Conservation (phyloP, 2,113 vertebrate genomes). For the Furnarius figulus region DNA sequence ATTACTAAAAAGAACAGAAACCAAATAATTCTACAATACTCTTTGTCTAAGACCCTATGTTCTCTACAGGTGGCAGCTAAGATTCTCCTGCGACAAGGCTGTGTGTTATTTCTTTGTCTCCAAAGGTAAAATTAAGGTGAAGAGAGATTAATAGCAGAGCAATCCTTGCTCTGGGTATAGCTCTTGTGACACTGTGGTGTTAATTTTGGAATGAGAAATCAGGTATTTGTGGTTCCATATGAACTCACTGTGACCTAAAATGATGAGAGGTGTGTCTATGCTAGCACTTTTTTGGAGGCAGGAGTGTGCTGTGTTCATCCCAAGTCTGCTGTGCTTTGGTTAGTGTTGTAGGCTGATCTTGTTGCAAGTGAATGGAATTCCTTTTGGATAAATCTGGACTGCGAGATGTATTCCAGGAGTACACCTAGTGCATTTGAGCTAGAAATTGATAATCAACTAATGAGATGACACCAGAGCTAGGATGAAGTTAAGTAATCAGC, state of each 20-base stretch:
- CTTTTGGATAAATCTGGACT: neutral
- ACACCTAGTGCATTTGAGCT: neutral
- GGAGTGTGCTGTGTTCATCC: neutral
- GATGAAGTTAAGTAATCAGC: neutral
- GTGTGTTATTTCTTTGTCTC: neutral
- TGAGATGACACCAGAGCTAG: neutral
- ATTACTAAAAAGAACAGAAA: neutral
- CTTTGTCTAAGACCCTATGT: neutral
- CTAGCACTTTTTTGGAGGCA: neutral
- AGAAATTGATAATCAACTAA: neutral
- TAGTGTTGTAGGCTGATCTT: neutral
- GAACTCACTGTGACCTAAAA: neutral
- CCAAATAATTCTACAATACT: neutral
- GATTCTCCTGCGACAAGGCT: neutral
- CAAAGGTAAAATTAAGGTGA: constrained; percentile 1
- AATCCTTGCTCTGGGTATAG: neutral
- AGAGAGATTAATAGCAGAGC: neutral
- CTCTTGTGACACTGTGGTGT: neutral
- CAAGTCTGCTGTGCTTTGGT: neutral
- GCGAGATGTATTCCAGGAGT: neutral
- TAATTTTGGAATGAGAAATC: neutral
- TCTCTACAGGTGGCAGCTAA: neutral
- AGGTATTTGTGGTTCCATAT: neutral
- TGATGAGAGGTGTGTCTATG: neutral
- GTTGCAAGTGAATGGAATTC: neutral